phyloP scores from a whole-genome alignment of 2,113 vertebrate species.

The Gymnocephalus cernua region DNA sequence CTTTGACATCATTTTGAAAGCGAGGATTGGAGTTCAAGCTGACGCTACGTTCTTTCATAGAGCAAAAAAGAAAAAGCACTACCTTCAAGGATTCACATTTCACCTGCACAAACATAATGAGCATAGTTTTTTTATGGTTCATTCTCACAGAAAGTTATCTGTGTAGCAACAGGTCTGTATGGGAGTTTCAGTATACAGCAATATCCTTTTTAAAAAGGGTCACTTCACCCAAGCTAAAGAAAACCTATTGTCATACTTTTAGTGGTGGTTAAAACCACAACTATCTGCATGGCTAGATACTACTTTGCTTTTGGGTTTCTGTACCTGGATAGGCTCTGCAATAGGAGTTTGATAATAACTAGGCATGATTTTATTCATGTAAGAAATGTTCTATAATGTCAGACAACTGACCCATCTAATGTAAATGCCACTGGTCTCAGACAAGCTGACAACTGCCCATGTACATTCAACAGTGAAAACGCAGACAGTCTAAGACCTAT shows the following conservation, averaged over 20 bases:
- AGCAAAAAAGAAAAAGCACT: not conserved
- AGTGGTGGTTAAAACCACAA: not conserved
- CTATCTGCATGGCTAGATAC: no score
- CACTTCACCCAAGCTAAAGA: not conserved
- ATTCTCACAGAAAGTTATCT: not conserved
- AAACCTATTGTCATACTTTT: not conserved
- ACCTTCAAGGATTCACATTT: not conserved
- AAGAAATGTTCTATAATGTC: not conserved
- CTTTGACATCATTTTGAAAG: constrained; percentile 22
- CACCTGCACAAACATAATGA: not conserved
- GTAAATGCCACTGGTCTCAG: constrained; percentile 3
- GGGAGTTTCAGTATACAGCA: not conserved
- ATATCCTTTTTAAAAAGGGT: not conserved
- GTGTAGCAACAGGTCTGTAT: not conserved
- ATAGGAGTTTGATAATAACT: not conserved
- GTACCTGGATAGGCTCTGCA: not conserved
- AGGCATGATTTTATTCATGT: not conserved
- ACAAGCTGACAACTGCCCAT: constrained; percentile 15
- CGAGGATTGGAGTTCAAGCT: not conserved
- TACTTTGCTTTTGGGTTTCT: not conserved
- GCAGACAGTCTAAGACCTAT: constrained; percentile 7
- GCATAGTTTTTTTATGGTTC: not conserved
- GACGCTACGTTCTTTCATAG: not conserved
- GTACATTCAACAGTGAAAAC: not conserved
- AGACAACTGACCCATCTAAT: not conserved